Evolutionary conservation across 2,888 invertebrate genomes (phyloP), one percentile per base, ranked within the genome.

Genomic region (Xylota sylvarum): DNA sequence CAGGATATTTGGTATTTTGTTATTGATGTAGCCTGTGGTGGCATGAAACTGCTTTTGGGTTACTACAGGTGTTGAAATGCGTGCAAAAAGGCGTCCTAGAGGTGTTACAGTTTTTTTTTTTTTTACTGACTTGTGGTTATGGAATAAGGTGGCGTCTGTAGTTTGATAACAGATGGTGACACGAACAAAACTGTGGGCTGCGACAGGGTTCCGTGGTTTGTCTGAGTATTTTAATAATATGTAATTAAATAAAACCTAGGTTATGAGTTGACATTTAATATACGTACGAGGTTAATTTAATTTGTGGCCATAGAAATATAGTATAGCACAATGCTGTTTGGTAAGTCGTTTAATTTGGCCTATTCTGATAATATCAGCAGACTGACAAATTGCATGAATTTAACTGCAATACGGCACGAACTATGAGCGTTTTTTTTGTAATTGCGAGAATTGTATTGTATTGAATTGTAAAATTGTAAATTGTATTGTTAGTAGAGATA

Each of bases 81-180:
- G 23, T 76, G 65, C 56, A 50, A 60, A 58, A 50, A 9, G 58
- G 14, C 65, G 23, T 46, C 46, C 43, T 64, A 12, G 32, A 65
- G 55, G 64, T 56, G 64, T 74, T 56, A 55, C 46, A 56, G 55
- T n/a, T n/a, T n/a, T n/a, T n/a, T n/a, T n/a, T n/a, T 43, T 46
- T 65, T 64, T 35, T 65, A 56, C 65, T 55, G 12, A 12, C 55
- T 35, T 56, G 64, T 23, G 62, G 43, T 55, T 64, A 64, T 35
- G 74, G 64, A 17, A 62, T 74, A 50, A 4, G 0, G 19, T 55
- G 43, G 52, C 17, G 73, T 43, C 73, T 52, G 73, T 2, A 37
- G 1, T 52, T 48, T 60, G n/a, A 43, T 56, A 65, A 46, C 80
- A 81, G 74, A 74, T 81, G 80, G 48, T 74, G 60, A 52, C 67